A percentile compares a stretch with the other conserved stretches of the same genome.
phyloP scores from a whole-genome alignment of 2,888 invertebrate genomes.

The Heliconius ethilla region DNA sequence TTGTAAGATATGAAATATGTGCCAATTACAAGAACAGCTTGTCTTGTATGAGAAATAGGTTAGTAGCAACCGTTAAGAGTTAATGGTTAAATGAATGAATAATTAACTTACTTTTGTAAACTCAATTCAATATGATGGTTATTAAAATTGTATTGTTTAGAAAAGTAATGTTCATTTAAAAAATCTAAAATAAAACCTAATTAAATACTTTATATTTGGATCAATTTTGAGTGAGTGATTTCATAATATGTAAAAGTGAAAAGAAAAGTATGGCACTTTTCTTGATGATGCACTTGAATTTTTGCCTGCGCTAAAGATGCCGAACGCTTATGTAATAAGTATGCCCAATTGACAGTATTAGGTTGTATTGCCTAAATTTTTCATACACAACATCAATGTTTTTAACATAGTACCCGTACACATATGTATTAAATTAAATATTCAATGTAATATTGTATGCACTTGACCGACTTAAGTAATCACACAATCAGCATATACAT shows the following conservation, averaged over 20 bases:
- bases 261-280: too few relatives aligned
- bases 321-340: too few relatives aligned
- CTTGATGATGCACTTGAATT: not conserved
- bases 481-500: not conserved
- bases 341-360: too few relatives aligned
- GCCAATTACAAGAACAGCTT: constrained; percentile 9
- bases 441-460: constrained; percentile 15
- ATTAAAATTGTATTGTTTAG: not conserved
- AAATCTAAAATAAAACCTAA: not conserved
- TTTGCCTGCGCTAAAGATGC: too few relatives aligned
- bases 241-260: not conserved
- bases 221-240: not conserved
- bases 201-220: not conserved
- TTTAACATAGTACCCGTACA: not conserved
- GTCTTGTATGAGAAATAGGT: constrained; percentile 16
- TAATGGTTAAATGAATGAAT: not conserved
- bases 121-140: not conserved
- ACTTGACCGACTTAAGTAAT: constrained; percentile 33
- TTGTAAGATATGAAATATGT: constrained; percentile 23
- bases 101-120: not conserved
- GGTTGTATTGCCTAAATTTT: not conserved
- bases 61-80: not conserved
- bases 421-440: not conserved
- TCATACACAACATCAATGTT: not conserved
- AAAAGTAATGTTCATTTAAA: not conserved